Evolutionary conservation across 2,797 vertebrate species (phyloP).

Genomic region (Carduelis carduelis): DNA sequence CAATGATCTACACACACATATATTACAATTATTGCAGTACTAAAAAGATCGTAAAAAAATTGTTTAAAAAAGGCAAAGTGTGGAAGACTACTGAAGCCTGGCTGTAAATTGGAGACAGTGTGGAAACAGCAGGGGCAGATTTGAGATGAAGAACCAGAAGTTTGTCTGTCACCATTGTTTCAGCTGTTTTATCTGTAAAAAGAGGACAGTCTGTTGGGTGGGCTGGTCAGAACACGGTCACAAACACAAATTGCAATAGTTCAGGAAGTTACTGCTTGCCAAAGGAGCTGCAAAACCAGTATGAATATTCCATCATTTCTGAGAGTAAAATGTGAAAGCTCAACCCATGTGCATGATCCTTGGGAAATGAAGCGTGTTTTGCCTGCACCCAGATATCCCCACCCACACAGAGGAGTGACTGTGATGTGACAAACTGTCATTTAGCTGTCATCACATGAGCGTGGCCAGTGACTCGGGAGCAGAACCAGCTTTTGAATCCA

Average conservation of each 20-base stretch:
- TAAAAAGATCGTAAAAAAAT: neutral
- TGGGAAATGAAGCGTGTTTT: neutral
- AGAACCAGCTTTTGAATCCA: neutral
- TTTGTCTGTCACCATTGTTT: neutral
- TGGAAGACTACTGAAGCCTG: neutral
- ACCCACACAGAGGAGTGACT: neutral
- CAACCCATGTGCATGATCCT: neutral
- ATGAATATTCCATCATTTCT: neutral
- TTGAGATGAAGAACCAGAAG: neutral
- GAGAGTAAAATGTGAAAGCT: neutral
- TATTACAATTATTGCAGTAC: neutral
- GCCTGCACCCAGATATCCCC: neutral
- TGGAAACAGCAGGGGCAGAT: neutral
- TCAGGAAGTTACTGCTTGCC: neutral
- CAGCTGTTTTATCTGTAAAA: neutral
- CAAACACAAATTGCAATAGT: fast-evolving
- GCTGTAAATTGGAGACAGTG: neutral
- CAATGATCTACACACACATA: neutral
- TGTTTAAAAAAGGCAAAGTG: neutral
- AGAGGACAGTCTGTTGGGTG: neutral
- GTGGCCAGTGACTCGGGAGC: neutral
- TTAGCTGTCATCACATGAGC: neutral
- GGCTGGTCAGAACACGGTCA: neutral
- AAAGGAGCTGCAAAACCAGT: neutral
- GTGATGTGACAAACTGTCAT: neutral